Evolutionary conservation across 2,888 invertebrate genomes (phyloP).

Genomic region (Stomorhina lunata): DNA sequence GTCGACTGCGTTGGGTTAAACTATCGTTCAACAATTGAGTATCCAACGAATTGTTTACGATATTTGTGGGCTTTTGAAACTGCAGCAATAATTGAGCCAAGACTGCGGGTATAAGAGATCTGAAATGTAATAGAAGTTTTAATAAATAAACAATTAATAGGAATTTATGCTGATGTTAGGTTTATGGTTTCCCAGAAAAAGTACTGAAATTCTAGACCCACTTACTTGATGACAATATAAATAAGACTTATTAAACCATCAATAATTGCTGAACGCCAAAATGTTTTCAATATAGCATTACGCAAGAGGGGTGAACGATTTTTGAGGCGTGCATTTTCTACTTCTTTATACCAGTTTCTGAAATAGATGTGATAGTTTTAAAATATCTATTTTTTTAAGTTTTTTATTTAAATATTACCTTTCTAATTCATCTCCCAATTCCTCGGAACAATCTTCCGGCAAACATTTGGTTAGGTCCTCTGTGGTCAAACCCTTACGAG

Average conservation of each 20-base stretch:
- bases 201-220: slow-evolving; percentile 34
- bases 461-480: slow-evolving; percentile 86
- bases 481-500: slow-evolving; percentile 81
- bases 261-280: slow-evolving; percentile 85
- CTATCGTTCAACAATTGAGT: slow-evolving; percentile 23
- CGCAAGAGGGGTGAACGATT: slow-evolving; percentile 84
- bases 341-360: slow-evolving; percentile 86
- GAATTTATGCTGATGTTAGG: neutral
- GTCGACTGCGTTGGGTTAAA: slow-evolving; percentile 68
- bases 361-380: neutral
- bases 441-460: slow-evolving; percentile 81
- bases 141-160: slow-evolving; percentile 43
- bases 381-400: neutral
- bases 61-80: slow-evolving; percentile 72
- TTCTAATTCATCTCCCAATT: slow-evolving; percentile 78
- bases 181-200: neutral
- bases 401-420: slow-evolving; percentile 70
- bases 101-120: slow-evolving; percentile 78
- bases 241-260: slow-evolving; percentile 83
- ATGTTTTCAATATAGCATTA: slow-evolving; percentile 84
- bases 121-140: slow-evolving; percentile 63
- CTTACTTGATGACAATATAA: slow-evolving; percentile 78
- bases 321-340: slow-evolving; percentile 82
- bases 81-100: slow-evolving; percentile 78
- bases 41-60: slow-evolving; percentile 26